These are phyloP conservation scores for Octodon degus DNA, from an alignment of 2,113 vertebrate genomes.

Conservation along the genomic window DNA sequence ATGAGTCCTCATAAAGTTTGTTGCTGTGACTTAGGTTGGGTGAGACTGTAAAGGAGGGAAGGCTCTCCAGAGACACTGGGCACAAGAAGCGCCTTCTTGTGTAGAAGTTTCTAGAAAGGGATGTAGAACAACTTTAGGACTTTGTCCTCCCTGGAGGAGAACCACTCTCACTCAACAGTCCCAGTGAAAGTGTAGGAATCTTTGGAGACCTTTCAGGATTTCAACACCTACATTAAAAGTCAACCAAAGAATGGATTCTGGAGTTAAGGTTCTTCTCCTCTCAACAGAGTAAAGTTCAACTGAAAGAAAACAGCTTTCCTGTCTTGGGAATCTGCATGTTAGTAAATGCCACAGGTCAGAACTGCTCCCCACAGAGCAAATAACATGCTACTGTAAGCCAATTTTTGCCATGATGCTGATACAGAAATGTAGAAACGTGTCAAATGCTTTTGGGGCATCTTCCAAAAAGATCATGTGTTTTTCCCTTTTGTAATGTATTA, in stretches of 20 bases:
- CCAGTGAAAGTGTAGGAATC: background rate
- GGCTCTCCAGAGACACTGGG: background rate
- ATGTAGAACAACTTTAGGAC: background rate
- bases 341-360: background rate
- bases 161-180: background rate
- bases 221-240: background rate
- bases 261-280: constrained; percentile 16
- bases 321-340: constrained; percentile 6
- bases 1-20: background rate
- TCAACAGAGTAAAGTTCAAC: background rate
- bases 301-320: background rate
- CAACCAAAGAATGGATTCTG: background rate
- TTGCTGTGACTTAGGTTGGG: constrained; percentile 25
- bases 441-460: background rate
- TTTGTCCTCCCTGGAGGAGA: background rate
- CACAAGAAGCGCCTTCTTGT: background rate
- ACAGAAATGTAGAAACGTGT: constrained; percentile 9
- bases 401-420: background rate
- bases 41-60: background rate
- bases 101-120: background rate
- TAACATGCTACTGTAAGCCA: background rate
- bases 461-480: constrained; percentile 37
- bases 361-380: background rate
- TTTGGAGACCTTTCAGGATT: background rate
- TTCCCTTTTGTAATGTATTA: constrained; percentile 5